These are phyloP conservation scores for Drosophila aff. DNA, from an alignment of 1,140 invertebrate genomes.

Conservation along the genomic window DNA sequence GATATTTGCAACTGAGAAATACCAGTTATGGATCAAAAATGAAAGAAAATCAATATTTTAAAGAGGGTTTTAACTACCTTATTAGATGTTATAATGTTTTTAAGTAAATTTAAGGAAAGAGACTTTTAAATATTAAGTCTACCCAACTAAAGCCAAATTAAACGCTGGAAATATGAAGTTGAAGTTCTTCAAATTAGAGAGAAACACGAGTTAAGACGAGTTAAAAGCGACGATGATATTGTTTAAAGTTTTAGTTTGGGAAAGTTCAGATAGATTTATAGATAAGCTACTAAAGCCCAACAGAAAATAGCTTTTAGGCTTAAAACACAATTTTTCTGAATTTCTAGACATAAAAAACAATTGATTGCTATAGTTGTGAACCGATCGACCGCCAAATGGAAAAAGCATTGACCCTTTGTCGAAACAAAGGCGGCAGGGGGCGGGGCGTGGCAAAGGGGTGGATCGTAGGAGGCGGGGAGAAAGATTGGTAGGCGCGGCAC, in stretches of 20 bases:
- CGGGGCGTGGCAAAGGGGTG: conserved; percentile 8
- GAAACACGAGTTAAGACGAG: background rate
- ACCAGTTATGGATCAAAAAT: background rate
- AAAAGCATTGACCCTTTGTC: conserved; percentile 72
- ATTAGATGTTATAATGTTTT: background rate
- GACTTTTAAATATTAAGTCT: background rate
- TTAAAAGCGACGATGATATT: background rate
- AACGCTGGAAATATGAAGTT: background rate
- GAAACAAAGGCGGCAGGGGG: conserved; percentile 21
- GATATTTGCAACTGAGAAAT: background rate
- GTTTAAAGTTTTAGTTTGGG: background rate
- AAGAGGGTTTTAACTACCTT: background rate
- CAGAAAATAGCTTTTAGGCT: too few relatives aligned
- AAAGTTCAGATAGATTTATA: background rate
- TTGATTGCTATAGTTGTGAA: background rate
- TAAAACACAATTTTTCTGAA: background rate
- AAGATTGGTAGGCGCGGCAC: conserved; percentile 15
- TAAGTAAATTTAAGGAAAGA: background rate
- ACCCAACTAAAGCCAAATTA: too few relatives aligned
- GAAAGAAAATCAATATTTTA: background rate
- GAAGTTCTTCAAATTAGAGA: background rate
- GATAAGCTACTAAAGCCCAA: too few relatives aligned
- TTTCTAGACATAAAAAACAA: background rate
- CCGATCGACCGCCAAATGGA: conserved; percentile 49
- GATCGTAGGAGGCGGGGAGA: background rate